phyloP scores from a whole-genome alignment of 2,888 invertebrate genomes.

The Ochropleura plecta region DNA sequence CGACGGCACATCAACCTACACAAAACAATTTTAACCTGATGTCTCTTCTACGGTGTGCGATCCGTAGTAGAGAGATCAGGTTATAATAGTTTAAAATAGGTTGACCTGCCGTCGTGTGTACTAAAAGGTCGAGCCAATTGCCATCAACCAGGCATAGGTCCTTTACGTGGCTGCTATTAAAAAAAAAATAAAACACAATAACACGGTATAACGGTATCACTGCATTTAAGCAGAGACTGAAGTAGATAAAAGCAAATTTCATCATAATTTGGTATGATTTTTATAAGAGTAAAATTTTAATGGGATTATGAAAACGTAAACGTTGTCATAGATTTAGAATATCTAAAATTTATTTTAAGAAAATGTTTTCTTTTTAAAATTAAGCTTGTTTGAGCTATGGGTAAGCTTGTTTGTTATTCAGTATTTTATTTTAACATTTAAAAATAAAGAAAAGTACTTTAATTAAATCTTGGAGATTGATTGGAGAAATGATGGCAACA shows the following conservation, averaged over 20 bases:
- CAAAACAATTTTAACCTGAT: too few species aligned
- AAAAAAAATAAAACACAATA: too few species aligned
- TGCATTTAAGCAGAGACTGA: constrained; percentile 22
- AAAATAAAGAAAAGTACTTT: neutral
- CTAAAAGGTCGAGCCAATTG: too few species aligned
- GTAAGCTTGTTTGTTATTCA: neutral
- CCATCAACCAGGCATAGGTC: too few species aligned
- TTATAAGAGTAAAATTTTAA: neutral
- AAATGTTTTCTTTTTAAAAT: neutral
- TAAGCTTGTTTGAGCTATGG: constrained; percentile 9
- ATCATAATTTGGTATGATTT: constrained; percentile 28
- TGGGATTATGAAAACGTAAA: constrained; percentile 10
- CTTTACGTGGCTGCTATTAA: too few species aligned
- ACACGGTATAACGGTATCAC: too few species aligned
- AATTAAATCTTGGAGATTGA: neutral
- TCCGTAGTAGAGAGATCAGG: too few species aligned
- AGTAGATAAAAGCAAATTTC: neutral
- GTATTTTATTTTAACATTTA: neutral
- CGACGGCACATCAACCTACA: too few species aligned
- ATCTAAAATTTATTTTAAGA: neutral
- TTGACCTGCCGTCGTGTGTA: too few species aligned
- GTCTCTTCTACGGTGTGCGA: too few species aligned
- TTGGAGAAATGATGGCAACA: neutral
- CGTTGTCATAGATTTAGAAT: neutral
- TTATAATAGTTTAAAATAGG: too few species aligned